These are phyloP conservation scores for Synanthedon tipuliformis DNA, from an alignment of 2,888 invertebrate genomes.

Conservation along the genomic window DNA sequence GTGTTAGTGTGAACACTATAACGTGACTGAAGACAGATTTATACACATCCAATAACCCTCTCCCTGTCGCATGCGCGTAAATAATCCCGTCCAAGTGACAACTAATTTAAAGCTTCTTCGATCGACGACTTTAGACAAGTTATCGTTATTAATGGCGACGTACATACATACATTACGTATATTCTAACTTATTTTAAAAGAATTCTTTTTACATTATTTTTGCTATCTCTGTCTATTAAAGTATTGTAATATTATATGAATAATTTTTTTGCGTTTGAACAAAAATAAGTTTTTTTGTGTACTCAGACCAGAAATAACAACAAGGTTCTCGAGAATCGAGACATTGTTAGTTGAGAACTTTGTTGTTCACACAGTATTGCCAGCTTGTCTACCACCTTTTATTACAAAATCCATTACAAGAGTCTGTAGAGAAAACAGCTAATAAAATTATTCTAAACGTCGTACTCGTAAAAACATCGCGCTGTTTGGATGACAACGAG, in stretches of 20 bases:
- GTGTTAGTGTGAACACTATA: conserved; percentile 12
- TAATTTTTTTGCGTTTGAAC: background rate
- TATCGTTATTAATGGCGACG: background rate
- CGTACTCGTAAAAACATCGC: background rate
- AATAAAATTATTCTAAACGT: background rate
- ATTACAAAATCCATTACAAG: no score
- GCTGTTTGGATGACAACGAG: conserved; percentile 16
- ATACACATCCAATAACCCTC: conserved; percentile 16
- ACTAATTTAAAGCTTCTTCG: conserved; percentile 15
- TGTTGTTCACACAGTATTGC: no score
- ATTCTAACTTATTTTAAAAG: background rate
- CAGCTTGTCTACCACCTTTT: no score
- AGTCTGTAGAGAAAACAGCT: no score
- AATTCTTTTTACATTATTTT: no score
- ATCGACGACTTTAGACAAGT: background rate
- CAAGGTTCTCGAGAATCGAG: no score
- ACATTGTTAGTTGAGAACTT: no score
- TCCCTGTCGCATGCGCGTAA: conserved; percentile 13
- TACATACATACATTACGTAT: background rate
- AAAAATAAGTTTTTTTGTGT: background rate
- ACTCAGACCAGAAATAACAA: background rate
- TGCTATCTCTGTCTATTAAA: background rate
- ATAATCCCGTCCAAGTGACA: conserved; percentile 13
- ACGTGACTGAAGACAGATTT: conserved; percentile 14
- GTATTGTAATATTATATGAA: background rate